Evolutionary conservation across 2,888 invertebrate genomes (phyloP).

Genomic region (Caenorhabditis sinica): DNA sequence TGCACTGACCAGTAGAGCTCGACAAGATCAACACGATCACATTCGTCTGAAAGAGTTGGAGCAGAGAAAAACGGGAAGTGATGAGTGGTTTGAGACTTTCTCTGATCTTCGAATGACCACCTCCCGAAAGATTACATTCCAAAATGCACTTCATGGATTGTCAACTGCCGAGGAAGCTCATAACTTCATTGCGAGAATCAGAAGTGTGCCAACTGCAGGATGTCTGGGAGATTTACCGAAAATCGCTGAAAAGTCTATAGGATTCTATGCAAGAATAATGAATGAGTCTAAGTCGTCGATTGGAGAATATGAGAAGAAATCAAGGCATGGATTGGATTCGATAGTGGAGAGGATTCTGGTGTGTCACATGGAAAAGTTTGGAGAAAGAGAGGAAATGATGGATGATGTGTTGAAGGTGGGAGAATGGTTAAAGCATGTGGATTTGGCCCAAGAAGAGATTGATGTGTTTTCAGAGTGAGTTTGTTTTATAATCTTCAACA

Average conservation of each 20-base stretch:
- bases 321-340: conserved; percentile 40
- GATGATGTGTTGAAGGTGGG: conserved; percentile 49
- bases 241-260: conserved; percentile 31
- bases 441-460: conserved; percentile 30
- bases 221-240: conserved; percentile 41
- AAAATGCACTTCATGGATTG: conserved; percentile 38
- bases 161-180: conserved; percentile 45
- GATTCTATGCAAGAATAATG: conserved; percentile 51
- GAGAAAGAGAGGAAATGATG: conserved; percentile 14
- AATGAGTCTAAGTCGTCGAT: conserved; percentile 11
- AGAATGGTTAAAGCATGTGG: conserved; percentile 57
- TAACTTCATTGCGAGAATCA: conserved; percentile 33
- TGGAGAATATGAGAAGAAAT: conserved; percentile 26
- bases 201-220: conserved; percentile 30
- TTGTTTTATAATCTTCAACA: too few species aligned
- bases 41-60: conserved; percentile 72
- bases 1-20: conserved; percentile 71
- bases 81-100: conserved; percentile 44
- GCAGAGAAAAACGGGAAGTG: background rate
- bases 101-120: conserved; percentile 39
- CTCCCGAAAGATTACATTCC: conserved; percentile 45
- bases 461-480: conserved; percentile 52
- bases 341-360: conserved; percentile 48
- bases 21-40: conserved; percentile 77
- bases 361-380: conserved; percentile 46